These are phyloP conservation scores for Marmota flaviventris DNA, from an alignment of 2,113 vertebrate genomes.

Conservation along the genomic window DNA sequence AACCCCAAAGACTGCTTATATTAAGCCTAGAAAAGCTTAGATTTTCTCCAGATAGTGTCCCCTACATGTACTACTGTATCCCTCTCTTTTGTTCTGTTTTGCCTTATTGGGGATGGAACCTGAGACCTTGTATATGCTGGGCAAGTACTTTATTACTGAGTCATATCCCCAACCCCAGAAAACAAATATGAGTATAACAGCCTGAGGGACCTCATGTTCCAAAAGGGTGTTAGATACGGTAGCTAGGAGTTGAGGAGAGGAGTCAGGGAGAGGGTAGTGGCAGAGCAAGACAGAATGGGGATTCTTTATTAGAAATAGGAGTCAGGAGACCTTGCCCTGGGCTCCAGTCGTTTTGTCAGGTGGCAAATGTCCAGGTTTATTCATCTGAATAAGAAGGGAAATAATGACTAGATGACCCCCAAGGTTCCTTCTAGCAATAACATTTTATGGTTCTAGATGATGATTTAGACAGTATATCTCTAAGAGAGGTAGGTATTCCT, in stretches of 20 bases:
- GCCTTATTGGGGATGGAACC: too few relatives aligned
- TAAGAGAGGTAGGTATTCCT: background rate
- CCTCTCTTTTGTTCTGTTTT: too few relatives aligned
- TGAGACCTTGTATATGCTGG: too few relatives aligned
- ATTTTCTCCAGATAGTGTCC: background rate
- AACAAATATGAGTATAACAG: conserved; percentile 6
- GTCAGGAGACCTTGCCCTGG: background rate
- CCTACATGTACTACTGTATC: background rate
- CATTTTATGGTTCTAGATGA: conserved; percentile 52
- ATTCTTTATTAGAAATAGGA: background rate
- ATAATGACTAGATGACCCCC: background rate
- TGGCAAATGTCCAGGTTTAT: background rate
- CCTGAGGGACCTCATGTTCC: background rate
- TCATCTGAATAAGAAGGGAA: conserved; percentile 44
- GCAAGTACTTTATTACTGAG: too few relatives aligned
- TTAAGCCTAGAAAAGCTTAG: conserved; percentile 11
- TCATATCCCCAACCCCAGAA: background rate
- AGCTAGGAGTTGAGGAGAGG: background rate
- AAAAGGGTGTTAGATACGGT: background rate
- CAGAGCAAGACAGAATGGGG: background rate
- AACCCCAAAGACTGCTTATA: background rate
- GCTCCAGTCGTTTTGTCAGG: background rate
- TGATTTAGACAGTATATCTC: conserved; percentile 46
- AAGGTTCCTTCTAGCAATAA: conserved; percentile 35
- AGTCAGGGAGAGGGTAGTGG: background rate